Evolutionary conservation across 2,113 vertebrate genomes (phyloP).

Genomic region (Neopipo cinnamomea): DNA sequence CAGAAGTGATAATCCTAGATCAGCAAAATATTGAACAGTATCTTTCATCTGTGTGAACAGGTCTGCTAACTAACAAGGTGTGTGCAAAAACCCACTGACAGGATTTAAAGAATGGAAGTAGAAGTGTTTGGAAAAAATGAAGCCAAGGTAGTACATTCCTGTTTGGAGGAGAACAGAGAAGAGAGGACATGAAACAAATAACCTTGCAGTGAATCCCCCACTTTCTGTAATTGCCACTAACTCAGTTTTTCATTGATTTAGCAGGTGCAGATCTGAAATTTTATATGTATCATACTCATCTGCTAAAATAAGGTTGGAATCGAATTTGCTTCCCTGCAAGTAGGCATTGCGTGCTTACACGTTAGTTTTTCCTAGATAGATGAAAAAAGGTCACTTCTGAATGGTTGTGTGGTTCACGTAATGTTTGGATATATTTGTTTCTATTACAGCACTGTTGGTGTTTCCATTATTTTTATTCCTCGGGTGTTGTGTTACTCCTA

Average conservation of each 20-base stretch:
- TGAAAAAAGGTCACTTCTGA: neutral
- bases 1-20: neutral
- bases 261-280: neutral
- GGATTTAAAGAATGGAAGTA: neutral
- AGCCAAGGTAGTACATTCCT: neutral
- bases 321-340: neutral
- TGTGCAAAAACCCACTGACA: neutral
- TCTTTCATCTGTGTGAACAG: neutral
- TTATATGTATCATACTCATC: neutral
- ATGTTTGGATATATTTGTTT: neutral
- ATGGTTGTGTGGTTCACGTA: neutral
- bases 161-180: neutral
- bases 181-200: neutral
- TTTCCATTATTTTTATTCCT: slow-evolving; percentile 6
- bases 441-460: neutral
- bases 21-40: neutral
- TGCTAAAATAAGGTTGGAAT: neutral
- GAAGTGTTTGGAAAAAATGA: neutral
- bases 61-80: neutral
- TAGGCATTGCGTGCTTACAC: neutral
- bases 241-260: neutral
- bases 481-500: neutral
- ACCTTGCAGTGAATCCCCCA: neutral
- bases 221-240: neutral
- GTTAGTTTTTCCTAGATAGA: neutral